Evolutionary conservation across 2,888 invertebrate species (phyloP).

Genomic region (Notodonta dromedarius): DNA sequence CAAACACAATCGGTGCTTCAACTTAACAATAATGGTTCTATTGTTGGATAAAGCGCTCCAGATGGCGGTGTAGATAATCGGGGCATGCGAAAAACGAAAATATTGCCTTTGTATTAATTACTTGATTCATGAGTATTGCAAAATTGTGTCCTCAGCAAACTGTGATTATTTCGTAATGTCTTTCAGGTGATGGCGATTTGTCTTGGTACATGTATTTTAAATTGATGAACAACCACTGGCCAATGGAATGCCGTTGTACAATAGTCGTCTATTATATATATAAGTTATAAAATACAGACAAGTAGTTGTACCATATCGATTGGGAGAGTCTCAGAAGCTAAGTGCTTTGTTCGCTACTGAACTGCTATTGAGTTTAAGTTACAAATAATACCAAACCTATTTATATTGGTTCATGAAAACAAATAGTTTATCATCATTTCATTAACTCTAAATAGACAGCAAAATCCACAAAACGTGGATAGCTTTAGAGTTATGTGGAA

Average conservation of each 20-base stretch:
- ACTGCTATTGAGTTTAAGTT: too few relatives aligned
- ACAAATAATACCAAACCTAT: too few relatives aligned
- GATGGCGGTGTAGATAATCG: slow-evolving; percentile 60
- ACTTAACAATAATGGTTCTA: slow-evolving; percentile 67
- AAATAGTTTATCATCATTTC: not conserved
- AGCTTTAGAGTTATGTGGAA: too few relatives aligned
- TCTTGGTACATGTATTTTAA: slow-evolving; percentile 50
- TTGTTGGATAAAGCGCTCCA: slow-evolving; percentile 67
- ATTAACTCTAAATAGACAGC: not conserved
- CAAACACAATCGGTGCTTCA: slow-evolving; percentile 56
- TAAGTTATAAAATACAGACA: slow-evolving; percentile 30
- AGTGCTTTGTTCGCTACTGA: too few relatives aligned
- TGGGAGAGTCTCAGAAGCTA: not conserved
- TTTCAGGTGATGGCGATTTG: slow-evolving; percentile 43
- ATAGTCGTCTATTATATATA: slow-evolving; percentile 42
- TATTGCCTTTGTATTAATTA: slow-evolving; percentile 71
- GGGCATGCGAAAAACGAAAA: slow-evolving; percentile 72
- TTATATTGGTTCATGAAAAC: too few relatives aligned
- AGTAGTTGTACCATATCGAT: slow-evolving; percentile 27
- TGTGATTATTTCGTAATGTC: slow-evolving; percentile 36
- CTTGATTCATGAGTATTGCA: slow-evolving; percentile 39
- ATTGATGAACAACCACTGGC: slow-evolving; percentile 47
- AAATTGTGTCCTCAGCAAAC: slow-evolving; percentile 41
- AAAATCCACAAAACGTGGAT: not conserved
- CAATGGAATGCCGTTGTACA: slow-evolving; percentile 47